Conservation (phyloP, 2,113 vertebrate species). For the Otus sunia region DNA sequence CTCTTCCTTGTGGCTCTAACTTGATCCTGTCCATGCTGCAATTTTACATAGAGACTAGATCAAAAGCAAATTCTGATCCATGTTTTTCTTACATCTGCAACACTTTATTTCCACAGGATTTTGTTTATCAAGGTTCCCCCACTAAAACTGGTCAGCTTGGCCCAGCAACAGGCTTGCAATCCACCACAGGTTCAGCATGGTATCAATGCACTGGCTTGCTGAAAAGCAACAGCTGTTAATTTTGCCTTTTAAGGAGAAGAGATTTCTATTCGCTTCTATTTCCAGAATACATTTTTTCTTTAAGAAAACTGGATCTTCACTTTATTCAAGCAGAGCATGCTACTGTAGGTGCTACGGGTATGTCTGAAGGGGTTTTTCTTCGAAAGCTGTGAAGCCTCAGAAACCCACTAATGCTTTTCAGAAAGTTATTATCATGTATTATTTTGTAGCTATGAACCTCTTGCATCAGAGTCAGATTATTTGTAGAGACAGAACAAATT, state of each 20-base stretch:
- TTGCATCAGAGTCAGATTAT: neutral
- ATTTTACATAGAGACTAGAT: neutral
- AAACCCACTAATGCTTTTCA: neutral
- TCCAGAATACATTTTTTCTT: neutral
- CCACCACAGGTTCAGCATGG: rapidly evolving
- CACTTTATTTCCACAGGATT: neutral
- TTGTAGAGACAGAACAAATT: neutral
- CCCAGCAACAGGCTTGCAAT: neutral
- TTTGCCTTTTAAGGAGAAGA: neutral
- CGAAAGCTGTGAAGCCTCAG: neutral
- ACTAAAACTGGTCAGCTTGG: neutral
- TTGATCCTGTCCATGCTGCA: neutral
- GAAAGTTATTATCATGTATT: neutral
- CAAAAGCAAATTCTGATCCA: neutral
- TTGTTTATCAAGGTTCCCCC: neutral
- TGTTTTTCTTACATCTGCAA: neutral
- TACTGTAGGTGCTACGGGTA: neutral
- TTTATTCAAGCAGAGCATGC: neutral
- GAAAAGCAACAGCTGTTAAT: neutral
- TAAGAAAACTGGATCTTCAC: neutral
- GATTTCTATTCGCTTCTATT: neutral
- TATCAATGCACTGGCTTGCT: neutral
- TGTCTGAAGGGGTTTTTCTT: neutral
- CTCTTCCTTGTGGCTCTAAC: neutral
- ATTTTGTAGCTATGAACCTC: neutral